Evolutionary conservation across 2,797 vertebrate species (phyloP).

Genomic region (Pipistrellus kuhlii): DNA sequence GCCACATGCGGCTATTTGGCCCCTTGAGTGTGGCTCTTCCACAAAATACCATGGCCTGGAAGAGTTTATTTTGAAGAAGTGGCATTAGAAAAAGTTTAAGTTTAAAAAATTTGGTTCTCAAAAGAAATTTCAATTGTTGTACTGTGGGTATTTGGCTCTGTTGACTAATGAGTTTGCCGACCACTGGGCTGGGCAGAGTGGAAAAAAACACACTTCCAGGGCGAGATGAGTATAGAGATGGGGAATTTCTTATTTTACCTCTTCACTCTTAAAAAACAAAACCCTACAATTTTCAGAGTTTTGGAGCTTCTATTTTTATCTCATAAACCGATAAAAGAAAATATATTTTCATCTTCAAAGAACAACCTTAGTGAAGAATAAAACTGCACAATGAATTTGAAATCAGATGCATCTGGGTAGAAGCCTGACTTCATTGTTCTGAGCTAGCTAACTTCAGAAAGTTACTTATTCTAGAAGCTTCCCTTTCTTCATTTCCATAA

Average conservation of each 20-base stretch:
- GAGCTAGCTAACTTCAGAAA: not conserved
- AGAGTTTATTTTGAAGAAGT: too few relatives aligned
- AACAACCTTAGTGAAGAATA: constrained; percentile 1
- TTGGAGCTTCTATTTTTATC: constrained; percentile 32
- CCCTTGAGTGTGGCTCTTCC: too few relatives aligned
- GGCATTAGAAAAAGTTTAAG: too few relatives aligned
- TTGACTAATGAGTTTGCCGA: too few relatives aligned
- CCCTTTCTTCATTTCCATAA: not conserved
- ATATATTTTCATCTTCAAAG: constrained; percentile 28
- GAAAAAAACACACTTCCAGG: not conserved
- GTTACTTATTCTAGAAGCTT: not conserved
- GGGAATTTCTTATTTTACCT: constrained; percentile 23
- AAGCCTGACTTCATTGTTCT: not conserved
- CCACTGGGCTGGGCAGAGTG: not conserved
- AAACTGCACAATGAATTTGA: constrained; percentile 3
- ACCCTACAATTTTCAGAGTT: constrained; percentile 43
- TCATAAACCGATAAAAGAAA: constrained; percentile 42
- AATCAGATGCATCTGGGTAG: not conserved
- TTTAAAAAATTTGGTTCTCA: too few relatives aligned
- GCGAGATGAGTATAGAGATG: not conserved
- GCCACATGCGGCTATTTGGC: too few relatives aligned
- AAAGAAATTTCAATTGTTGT: too few relatives aligned
- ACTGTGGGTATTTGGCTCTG: too few relatives aligned
- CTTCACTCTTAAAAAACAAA: not conserved
- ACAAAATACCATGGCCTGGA: too few relatives aligned